Conservation (phyloP, 2,113 vertebrate genomes). For the Nothoprocta perdicaria region DNA sequence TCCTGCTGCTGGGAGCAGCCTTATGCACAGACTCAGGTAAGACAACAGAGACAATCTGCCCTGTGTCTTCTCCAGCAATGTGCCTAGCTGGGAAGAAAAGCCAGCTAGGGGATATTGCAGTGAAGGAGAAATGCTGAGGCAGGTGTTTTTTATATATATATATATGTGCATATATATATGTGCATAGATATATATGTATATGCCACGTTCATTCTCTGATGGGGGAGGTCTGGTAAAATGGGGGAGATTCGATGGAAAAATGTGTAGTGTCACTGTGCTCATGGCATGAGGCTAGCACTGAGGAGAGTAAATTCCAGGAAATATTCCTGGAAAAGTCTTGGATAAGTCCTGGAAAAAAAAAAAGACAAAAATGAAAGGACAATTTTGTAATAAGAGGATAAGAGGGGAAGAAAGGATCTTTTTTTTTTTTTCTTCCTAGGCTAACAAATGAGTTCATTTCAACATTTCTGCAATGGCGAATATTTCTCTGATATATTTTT, state of each 20-base stretch:
- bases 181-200: not conserved
- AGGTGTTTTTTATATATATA: not conserved
- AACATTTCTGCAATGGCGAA: not conserved
- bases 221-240: not conserved
- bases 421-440: not conserved
- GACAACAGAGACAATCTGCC: rapidly evolving
- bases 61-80: rapidly evolving
- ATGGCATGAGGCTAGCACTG: not conserved
- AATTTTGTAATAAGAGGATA: not conserved
- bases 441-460: not conserved
- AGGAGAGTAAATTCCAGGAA: not conserved
- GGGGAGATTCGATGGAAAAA: not conserved
- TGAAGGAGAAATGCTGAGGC: rapidly evolving
- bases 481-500: not conserved
- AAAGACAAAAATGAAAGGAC: no score
- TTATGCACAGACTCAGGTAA: constrained; percentile 64
- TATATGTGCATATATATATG: not conserved
- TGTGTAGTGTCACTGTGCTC: rapidly evolving
- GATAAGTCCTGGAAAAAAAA: not conserved
- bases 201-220: rapidly evolving
- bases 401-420: not conserved
- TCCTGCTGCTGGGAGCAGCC: constrained; percentile 32
- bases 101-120: not conserved
- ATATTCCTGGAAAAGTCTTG: not conserved
- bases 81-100: rapidly evolving